These are phyloP conservation scores for Zygothrica quintamaculata DNA, from an alignment of 2,888 invertebrate species.

Conservation along the genomic window DNA sequence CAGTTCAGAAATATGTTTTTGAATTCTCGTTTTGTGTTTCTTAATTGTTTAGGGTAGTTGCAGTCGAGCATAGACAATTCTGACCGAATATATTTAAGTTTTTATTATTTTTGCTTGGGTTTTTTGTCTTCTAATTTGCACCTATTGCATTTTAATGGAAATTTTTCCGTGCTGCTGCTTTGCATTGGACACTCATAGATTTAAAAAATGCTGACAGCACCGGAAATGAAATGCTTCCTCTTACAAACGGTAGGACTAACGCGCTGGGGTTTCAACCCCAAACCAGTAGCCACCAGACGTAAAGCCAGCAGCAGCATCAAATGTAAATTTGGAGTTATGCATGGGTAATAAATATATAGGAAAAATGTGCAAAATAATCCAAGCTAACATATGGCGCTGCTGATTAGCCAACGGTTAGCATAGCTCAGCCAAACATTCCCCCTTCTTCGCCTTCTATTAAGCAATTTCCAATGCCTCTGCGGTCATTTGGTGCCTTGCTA, in stretches of 20 bases:
- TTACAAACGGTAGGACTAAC: constrained; percentile 12
- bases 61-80: constrained; percentile 1
- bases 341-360: constrained; percentile 66
- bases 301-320: not conserved
- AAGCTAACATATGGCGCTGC: constrained; percentile 71
- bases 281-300: not conserved
- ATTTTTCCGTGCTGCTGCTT: constrained; percentile 56
- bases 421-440: constrained; percentile 17
- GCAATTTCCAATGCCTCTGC: not conserved
- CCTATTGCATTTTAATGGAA: constrained; percentile 76
- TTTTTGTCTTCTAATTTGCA: constrained; percentile 73
- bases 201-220: constrained; percentile 81
- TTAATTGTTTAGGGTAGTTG: constrained; percentile 14
- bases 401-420: constrained; percentile 56
- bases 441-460: not conserved
- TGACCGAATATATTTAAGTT: constrained; percentile 18
- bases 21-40: not conserved
- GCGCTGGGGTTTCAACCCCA: no score
- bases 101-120: constrained; percentile 16
- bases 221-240: constrained; percentile 82
- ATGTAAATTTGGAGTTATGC: constrained; percentile 41
- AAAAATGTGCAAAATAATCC: constrained; percentile 58
- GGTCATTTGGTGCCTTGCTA: constrained; percentile 31
- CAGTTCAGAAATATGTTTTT: constrained; percentile 1
- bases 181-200: constrained; percentile 80